phyloP scores from a whole-genome alignment of 2,113 vertebrate species.

The Channa maculata region DNA sequence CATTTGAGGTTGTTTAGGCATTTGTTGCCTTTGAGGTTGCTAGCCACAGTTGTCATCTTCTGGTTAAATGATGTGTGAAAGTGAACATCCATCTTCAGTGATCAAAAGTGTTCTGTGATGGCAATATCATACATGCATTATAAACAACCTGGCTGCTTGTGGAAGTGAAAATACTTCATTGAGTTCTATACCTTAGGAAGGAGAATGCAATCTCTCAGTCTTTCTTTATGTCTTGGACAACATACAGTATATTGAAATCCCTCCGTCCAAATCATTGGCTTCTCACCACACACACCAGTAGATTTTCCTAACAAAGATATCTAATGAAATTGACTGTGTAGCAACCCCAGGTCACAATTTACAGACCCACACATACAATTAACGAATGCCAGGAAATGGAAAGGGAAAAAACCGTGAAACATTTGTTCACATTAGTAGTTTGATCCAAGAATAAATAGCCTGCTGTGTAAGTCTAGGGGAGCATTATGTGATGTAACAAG shows the following conservation, averaged over 20 bases:
- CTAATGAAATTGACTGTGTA: slow-evolving; percentile 12
- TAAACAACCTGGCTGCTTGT: slow-evolving; percentile 61
- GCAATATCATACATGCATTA: slow-evolving; percentile 63
- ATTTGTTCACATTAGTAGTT: slow-evolving; percentile 58
- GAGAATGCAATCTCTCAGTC: background rate
- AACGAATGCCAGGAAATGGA: slow-evolving; percentile 27
- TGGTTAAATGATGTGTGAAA: slow-evolving; percentile 79
- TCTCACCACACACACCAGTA: background rate
- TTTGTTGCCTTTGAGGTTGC: slow-evolving; percentile 65
- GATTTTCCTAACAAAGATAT: background rate
- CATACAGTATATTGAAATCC: slow-evolving; percentile 11
- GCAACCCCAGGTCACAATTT: slow-evolving; percentile 12
- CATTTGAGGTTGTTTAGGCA: slow-evolving; percentile 61
- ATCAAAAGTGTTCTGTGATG: slow-evolving; percentile 71
- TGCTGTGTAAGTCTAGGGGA: slow-evolving; percentile 45
- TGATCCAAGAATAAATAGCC: slow-evolving; percentile 54
- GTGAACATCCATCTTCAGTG: slow-evolving; percentile 79
- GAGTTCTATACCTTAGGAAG: slow-evolving; percentile 19
- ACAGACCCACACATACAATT: slow-evolving; percentile 24
- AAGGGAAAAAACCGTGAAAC: slow-evolving; percentile 50
- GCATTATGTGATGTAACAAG: slow-evolving; percentile 66
- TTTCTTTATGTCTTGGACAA: slow-evolving; percentile 18
- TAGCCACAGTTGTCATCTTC: slow-evolving; percentile 71
- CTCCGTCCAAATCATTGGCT: slow-evolving; percentile 18
- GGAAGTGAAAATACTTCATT: slow-evolving; percentile 42